Evolutionary conservation across 2,888 invertebrate genomes (phyloP).

Genomic region (Torymus tubicola): DNA sequence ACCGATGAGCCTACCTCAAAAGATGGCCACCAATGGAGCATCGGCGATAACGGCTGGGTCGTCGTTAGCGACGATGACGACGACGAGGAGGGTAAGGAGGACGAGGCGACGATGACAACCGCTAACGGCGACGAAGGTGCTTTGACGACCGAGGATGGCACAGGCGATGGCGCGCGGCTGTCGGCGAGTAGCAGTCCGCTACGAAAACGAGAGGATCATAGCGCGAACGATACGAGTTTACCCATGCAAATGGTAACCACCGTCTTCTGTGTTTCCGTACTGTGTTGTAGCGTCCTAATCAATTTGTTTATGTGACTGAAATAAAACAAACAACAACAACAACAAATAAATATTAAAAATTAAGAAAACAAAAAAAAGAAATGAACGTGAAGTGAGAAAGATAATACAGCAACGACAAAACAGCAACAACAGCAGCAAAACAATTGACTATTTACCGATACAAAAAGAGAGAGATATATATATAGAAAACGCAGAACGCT

Average conservation of each 20-base stretch:
- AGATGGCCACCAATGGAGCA: conserved; percentile 59
- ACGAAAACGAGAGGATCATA: conserved; percentile 61
- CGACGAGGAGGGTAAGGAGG: conserved; percentile 41
- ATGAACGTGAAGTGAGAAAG: too few relatives aligned
- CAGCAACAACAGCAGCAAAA: too few relatives aligned
- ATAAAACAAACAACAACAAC: neutral
- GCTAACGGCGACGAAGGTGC: conserved; percentile 54
- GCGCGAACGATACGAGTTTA: conserved; percentile 69
- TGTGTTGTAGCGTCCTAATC: conserved; percentile 75
- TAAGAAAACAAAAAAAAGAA: too few relatives aligned
- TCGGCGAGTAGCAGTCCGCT: conserved; percentile 18
- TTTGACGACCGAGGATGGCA: conserved; percentile 39
- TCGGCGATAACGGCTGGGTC: conserved; percentile 65
- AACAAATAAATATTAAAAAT: too few relatives aligned
- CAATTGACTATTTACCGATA: neutral
- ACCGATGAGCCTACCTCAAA: conserved; percentile 25
- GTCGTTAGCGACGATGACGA: conserved; percentile 54
- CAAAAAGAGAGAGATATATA: neutral
- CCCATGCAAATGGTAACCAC: conserved; percentile 76
- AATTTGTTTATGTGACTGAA: conserved; percentile 72
- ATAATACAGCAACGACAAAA: too few relatives aligned
- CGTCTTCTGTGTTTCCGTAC: conserved; percentile 75
- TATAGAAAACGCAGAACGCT: conserved; percentile 26
- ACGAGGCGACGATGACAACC: conserved; percentile 24
- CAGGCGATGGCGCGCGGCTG: conserved; percentile 31